phyloP scores from a whole-genome alignment of 2,113 vertebrate species.

The Coreoperca whiteheadi region DNA sequence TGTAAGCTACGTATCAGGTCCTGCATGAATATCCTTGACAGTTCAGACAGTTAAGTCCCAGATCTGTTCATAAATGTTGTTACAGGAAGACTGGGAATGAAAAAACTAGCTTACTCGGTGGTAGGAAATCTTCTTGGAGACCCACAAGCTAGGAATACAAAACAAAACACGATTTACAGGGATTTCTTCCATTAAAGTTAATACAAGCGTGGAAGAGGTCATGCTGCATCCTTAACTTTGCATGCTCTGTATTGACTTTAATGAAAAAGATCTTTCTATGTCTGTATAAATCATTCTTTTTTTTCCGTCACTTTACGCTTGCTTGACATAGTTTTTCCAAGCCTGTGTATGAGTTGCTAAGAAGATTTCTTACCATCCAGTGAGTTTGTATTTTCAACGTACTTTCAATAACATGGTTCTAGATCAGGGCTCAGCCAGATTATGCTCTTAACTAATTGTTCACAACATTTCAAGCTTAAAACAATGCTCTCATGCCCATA shows the following conservation, averaged over 20 bases:
- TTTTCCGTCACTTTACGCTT: neutral
- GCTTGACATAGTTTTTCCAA: neutral
- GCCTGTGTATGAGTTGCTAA: neutral
- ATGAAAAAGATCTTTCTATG: neutral
- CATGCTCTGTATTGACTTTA: neutral
- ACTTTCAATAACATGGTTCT: neutral
- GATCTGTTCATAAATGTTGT: neutral
- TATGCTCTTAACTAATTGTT: neutral
- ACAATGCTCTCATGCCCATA: neutral
- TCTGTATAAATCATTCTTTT: neutral
- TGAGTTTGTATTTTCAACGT: neutral
- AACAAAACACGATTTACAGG: neutral
- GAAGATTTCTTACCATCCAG: neutral
- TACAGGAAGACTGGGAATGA: neutral
- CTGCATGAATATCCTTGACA: neutral
- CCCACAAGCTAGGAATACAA: neutral
- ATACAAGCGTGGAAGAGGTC: neutral
- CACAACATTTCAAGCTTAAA: neutral
- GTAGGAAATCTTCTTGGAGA: neutral
- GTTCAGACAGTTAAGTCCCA: neutral
- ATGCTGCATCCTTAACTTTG: neutral
- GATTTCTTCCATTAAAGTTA: neutral
- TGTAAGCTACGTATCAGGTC: neutral
- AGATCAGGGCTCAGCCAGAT: neutral
- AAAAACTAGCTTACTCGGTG: neutral